phyloP scores from a whole-genome alignment of 2,113 vertebrate genomes.

The Emydura subglobosa region DNA sequence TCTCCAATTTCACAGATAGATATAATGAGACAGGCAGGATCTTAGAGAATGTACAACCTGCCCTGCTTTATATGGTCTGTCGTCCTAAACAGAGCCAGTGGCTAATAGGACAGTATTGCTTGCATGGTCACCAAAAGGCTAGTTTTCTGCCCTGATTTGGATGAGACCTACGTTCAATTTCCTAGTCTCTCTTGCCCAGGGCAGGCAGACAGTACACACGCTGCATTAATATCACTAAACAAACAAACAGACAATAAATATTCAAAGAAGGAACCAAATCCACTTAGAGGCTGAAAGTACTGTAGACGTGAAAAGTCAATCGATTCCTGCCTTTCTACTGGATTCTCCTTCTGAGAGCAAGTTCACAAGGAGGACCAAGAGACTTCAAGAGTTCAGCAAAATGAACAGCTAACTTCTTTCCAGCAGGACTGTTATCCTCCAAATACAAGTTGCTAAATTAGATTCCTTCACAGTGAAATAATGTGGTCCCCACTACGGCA shows the following conservation, averaged over 20 bases:
- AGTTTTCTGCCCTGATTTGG: not conserved
- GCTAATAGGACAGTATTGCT: not conserved
- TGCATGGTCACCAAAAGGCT: not conserved
- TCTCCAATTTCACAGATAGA: not conserved
- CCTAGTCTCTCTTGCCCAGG: not conserved
- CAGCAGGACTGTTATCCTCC: constrained; percentile 55
- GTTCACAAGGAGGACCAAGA: constrained; percentile 61
- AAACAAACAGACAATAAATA: constrained; percentile 58
- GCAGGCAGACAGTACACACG: not conserved
- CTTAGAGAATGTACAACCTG: not conserved
- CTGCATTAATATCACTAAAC: constrained; percentile 22
- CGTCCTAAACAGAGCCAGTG: not conserved
- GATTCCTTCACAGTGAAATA: constrained; percentile 72
- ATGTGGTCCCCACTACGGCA: constrained; percentile 60
- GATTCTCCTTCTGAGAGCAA: constrained; percentile 56
- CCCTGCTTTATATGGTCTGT: not conserved
- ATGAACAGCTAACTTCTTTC: constrained; percentile 67
- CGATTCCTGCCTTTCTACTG: constrained; percentile 56
- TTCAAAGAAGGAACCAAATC: constrained; percentile 41
- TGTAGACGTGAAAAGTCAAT: not conserved
- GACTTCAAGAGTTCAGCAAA: constrained; percentile 70
- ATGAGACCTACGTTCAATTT: not conserved
- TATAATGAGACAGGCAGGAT: not conserved
- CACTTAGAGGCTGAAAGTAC: constrained; percentile 56
- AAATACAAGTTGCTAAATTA: constrained; percentile 74